Base-by-base conservation (phyloP, 2,797 vertebrate genomes). In the Helarctos malayanus region DNA sequence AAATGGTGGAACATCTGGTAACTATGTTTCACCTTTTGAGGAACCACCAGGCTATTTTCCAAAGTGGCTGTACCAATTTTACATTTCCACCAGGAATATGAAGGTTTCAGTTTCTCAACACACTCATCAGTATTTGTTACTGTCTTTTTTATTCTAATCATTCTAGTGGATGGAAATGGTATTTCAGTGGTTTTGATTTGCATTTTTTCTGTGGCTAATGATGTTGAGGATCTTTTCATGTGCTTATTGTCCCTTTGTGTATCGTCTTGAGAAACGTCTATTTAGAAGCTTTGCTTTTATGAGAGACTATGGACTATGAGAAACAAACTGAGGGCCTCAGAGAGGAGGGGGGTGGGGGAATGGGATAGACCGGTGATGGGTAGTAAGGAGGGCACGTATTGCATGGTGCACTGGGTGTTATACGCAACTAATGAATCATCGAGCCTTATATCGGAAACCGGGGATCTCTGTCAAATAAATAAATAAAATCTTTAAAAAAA, bases 1-100 rank as follows among this genome's bases (percentile, higher is more conserved):
- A 95, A 90, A 68, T 84, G 69, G 52, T 84, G 13, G 91, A 71
- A 91, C 95, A 88, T 76, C 13, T 63, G n/a, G 19, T 85, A 79
- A 65, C 47, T 80, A 0, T 94, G 57, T 95, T 75, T 73, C 41
- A 65, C 35, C 73, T 83, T 86, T 89, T 92, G 49, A 88, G 54
- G 21, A 89, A 82, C 61, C 57, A 88, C 16, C 38, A 86, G 47
- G 38, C 27, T 52, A 2, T 91, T 73, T 81, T 92, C 65, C 65
- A 75, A 81, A 87, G 45, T 91, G 81, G 65, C 81, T 90, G 5
- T 84, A 54, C 52, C 52, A 68, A 54, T 89, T 94, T 96, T 81
- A 71, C 41, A 86, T 89, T 89, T 86, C 27, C 5, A 85, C 45
- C 45, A 81, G 13, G 45, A 84, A 19, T 69, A n/a, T 56, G n/a